phyloP scores from a whole-genome alignment of 2,797 vertebrate genomes.

The Kryptolebias ocellatus region DNA sequence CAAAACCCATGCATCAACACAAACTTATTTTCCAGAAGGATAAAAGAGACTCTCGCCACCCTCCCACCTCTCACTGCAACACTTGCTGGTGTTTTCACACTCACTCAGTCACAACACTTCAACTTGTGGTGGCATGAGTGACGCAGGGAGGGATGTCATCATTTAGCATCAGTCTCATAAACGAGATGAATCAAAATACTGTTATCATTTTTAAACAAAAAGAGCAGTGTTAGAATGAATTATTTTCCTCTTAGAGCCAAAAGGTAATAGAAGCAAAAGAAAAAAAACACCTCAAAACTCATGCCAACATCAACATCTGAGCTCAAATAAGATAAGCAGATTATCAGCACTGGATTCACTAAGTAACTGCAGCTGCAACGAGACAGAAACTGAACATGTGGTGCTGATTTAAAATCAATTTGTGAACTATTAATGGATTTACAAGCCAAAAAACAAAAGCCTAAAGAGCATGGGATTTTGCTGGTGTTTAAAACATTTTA shows the following conservation, averaged over 20 bases:
- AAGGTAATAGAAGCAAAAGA: background rate
- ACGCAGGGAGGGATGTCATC: slow-evolving; percentile 67
- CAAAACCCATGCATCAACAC: slow-evolving; percentile 50
- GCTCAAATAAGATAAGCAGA: slow-evolving; percentile 3
- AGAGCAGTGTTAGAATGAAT: slow-evolving; percentile 38
- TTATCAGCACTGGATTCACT: background rate
- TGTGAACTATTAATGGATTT: slow-evolving; percentile 25
- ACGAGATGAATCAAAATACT: slow-evolving; percentile 52
- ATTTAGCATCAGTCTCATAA: slow-evolving; percentile 57
- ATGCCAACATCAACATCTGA: too few species aligned
- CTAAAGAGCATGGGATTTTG: background rate
- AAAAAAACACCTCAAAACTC: slow-evolving; percentile 10
- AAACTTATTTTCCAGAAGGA: slow-evolving; percentile 52
- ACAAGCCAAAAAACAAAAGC: background rate
- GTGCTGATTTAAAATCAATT: slow-evolving; percentile 13
- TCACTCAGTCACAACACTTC: slow-evolving; percentile 54
- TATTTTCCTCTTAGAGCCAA: background rate
- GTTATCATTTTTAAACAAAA: slow-evolving; percentile 45
- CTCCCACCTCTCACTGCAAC: slow-evolving; percentile 56
- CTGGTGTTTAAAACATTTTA: background rate
- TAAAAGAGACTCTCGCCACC: slow-evolving; percentile 50
- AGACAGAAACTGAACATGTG: slow-evolving; percentile 13
- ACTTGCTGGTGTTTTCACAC: slow-evolving; percentile 68
- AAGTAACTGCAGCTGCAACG: slow-evolving; percentile 13
- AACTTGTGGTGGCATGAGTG: slow-evolving; percentile 59